Base-by-base conservation (phyloP, 2,888 invertebrate species). In the Eristalis intricaria region DNA sequence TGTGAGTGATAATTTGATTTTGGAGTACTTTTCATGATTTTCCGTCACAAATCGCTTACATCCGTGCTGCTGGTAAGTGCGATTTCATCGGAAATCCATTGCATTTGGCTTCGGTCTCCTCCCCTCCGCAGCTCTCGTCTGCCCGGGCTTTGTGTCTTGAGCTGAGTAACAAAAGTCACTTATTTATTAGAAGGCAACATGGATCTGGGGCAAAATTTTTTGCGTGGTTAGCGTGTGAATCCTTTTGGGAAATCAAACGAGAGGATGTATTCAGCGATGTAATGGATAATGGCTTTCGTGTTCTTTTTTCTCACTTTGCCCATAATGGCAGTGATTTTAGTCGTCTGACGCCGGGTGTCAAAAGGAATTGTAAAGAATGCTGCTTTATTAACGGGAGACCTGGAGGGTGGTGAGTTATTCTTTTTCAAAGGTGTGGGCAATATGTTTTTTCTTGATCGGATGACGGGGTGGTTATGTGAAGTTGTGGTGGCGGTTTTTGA, bases 191-290 rank as follows among this genome's bases (percentile, higher is more conserved):
- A 43, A 43, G 43, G 43, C 15, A 43, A 4, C 43, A n/a, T 8
- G 19, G 1, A n/a, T 7, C 19, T 15, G 15, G 26, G 50, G n/a
- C 19, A 10, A n/a, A 1, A 50, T 50, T 50, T 50, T 50, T 8
- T 50, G 50, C 50, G 19, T 50, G 50, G 50, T n/a, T 7, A 19
- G 50, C 23, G 32, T 40, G 4, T 26, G 32, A 56, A 43, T 32
- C 43, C 81, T 75, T 69, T 65, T 0, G 81, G 81, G 81, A 81
- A 81, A 81, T 81, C 81, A 81, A 64, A 75, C 60, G 29, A 38
- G 43, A 38, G 35, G 56, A 65, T 32, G 58, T 65, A 56, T 65
- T 65, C 32, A 23, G 65, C 56, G 60, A 50, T 43, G 56, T 70
- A 56, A 56, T n/a, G 56, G 68, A 32, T 70, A 38, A 70, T 70